phyloP scores from a whole-genome alignment of 2,888 invertebrate species.

The Pandemis cinnamomeana region DNA sequence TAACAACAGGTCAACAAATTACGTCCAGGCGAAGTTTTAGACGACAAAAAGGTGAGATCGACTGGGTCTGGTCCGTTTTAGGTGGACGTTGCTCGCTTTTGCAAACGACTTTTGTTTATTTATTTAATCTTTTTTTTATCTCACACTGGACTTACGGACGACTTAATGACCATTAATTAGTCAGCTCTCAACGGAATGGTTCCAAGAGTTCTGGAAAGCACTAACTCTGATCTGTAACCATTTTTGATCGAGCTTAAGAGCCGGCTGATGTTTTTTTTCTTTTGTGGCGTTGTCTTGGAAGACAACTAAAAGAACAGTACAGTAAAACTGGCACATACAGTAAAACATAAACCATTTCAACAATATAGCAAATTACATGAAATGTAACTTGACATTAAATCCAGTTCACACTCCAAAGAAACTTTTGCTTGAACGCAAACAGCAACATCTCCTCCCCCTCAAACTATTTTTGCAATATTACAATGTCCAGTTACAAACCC shows the following conservation, averaged over 20 bases:
- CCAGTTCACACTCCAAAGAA: constrained; percentile 5
- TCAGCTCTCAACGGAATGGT: not conserved
- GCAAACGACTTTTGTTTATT: constrained; percentile 77
- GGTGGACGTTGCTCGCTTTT: constrained; percentile 83
- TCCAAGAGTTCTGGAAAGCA: not conserved
- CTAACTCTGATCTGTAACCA: not conserved
- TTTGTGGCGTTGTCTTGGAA: constrained; percentile 7
- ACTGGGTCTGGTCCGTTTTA: constrained; percentile 80
- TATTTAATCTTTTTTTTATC: constrained; percentile 53
- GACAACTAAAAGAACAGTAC: constrained; percentile 38
- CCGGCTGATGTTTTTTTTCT: constrained; percentile 8
- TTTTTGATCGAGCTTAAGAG: not conserved
- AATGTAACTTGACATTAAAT: constrained; percentile 17
- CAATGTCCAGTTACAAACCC: constrained; percentile 11
- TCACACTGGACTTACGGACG: constrained; percentile 57
- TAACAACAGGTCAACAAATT: constrained; percentile 92
- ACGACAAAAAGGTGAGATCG: constrained; percentile 95
- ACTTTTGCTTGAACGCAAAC: constrained; percentile 20
- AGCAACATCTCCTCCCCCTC: not conserved
- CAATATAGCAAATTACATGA: constrained; percentile 5
- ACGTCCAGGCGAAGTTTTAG: constrained; percentile 96
- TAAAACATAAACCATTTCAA: constrained; percentile 7
- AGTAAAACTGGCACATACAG: constrained; percentile 10
- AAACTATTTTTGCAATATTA: constrained; percentile 1
- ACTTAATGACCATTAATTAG: constrained; percentile 40